Conservation (phyloP, 2,797 vertebrate species). For the Scyliorhinus canicula region DNA sequence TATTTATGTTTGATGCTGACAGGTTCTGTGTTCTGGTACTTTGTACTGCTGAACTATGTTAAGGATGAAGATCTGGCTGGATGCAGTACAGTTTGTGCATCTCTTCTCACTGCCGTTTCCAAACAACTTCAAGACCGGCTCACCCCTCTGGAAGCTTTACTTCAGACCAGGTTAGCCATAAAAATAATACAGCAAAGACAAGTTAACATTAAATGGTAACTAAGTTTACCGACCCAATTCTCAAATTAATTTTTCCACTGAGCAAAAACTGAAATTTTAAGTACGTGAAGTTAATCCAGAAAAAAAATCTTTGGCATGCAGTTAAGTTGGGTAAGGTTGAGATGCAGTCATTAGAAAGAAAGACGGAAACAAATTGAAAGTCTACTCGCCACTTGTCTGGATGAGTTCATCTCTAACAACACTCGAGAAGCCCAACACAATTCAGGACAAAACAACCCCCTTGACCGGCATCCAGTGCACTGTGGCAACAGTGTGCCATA, state of each 20-base stretch:
- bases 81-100: conserved; percentile 88
- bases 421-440: no score
- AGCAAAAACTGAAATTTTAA: not conserved
- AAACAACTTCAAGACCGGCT: conserved; percentile 89
- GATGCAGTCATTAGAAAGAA: not conserved
- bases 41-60: conserved; percentile 93
- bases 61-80: conserved; percentile 94
- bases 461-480: no score
- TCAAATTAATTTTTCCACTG: not conserved
- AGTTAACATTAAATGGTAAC: not conserved
- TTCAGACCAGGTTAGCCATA: conserved; percentile 79
- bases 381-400: no score
- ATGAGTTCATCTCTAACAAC: no score
- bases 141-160: conserved; percentile 88
- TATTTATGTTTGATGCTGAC: conserved; percentile 35
- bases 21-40: conserved; percentile 98
- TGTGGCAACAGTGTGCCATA: no score
- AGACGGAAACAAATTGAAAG: not conserved
- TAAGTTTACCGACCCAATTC: not conserved
- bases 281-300: not conserved
- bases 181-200: not conserved
- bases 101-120: conserved; percentile 85
- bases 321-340: not conserved
- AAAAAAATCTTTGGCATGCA: not conserved
- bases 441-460: no score